Base-by-base conservation (phyloP, 2,797 vertebrate species). In the Argyrosomus regius region DNA sequence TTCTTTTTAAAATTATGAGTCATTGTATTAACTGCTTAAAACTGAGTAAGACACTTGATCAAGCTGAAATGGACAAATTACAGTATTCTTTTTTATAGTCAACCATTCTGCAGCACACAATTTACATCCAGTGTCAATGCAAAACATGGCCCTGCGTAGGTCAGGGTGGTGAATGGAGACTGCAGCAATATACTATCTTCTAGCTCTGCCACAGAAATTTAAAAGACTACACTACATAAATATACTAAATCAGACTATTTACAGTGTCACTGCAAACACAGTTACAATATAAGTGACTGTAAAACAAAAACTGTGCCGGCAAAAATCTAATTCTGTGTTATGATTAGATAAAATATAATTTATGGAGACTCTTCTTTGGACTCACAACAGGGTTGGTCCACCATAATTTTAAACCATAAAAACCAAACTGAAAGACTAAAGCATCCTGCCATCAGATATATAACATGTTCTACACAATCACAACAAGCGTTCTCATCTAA, bases 331-430 rank as follows among this genome's bases (percentile, higher is more conserved):
- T 13, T 60, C 28, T 12, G 13, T 75, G 16, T 49, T 26, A 59
- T 80, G 49, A 71, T 64, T 49, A 48, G 12, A 46, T 24, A 26
- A 62, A 54, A 72, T 62, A 57, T 22, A 28, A 14, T 63, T 73
- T 52, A 61, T 57, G 60, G 35, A 43, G n/a, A 17, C 28, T 26
- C 22, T 4, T 54, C 13, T 45, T 65, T 58, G 48, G 28, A 67
- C 49, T 59, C 11, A n/a, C 22, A 74, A 45, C 17, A 18, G 20
- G 13, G n/a, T 3, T 67, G 56, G 67, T 46, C 26, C 61, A 67
- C n/a, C 14, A 53, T 48, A n/a, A 70, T 65, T 69, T 31, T 48
- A 74, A 58, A 60, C 39, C 66, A 75, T 58, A 39, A 75, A 9
- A 78, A 66, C 12, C 54, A 70, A 70, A 54, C 22, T 11, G 24